Evolutionary conservation across 2,797 vertebrate species (phyloP), one percentile per base, ranked within the genome.

Genomic region (Pogonophryne albipinna): DNA sequence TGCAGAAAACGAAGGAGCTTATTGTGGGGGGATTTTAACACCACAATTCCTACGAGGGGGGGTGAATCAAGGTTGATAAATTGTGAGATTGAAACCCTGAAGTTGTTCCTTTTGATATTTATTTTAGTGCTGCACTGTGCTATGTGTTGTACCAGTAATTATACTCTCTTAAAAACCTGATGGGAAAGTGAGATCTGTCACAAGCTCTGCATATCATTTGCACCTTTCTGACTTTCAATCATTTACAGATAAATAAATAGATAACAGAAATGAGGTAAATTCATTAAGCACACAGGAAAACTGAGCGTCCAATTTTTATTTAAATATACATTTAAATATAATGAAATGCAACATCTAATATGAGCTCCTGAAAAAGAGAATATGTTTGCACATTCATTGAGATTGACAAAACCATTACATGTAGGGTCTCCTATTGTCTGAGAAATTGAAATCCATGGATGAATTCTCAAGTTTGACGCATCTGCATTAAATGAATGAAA

Each of bases 1-100:
- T 79, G 93, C 94, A 94, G 75, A 93, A 93, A 94, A 92, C 86
- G 75, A 93, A 92, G 85, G 80, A 74, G 81, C 85, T 91, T 93
- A 90, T 94, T 93, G 91, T 90, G 71, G 78, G 70, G 75, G 77
- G 78, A 66, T 65, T 85, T 77, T 81, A 86, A 85, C 79, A 27
- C 79, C 66, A 80, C 67, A 20, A 20, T 88, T 86, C 46, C 49
- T 81, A 57, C 85, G 80, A 5, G 34, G 80, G 59, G 45, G 81
- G 73, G 63, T 68, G 78, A 80, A 75, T 78, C 77, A 79, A 86
- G 86, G 85, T 87, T 89, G 74, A 17, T 58, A 47, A 56, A 64
- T 61, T 58, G 74, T 71, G 58, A 79, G 49, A 81, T 47, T 66
- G 76, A 79, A 80, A 49, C 56, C n/a, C 44, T 75, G 55, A 79